phyloP scores from a whole-genome alignment of 2,797 vertebrate genomes.

The Menidia menidia region DNA sequence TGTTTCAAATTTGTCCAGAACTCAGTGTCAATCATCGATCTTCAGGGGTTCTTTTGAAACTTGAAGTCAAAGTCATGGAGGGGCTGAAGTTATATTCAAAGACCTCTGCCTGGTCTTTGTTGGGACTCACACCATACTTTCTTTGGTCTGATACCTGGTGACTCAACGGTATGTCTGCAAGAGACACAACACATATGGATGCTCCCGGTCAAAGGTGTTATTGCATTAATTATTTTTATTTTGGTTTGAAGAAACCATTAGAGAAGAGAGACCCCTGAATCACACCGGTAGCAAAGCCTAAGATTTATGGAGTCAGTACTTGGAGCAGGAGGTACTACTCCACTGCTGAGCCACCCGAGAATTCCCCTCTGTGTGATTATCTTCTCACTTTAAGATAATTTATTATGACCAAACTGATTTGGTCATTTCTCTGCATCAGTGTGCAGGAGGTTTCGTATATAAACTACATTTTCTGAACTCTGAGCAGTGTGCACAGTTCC shows the following conservation, averaged over 20 bases:
- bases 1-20: constrained; percentile 35
- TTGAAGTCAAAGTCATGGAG: constrained; percentile 50
- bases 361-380: not conserved
- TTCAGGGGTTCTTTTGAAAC: constrained; percentile 33
- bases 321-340: not conserved
- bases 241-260: not conserved
- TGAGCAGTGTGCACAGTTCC: not conserved
- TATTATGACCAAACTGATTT: not conserved
- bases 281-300: no score
- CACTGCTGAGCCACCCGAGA: not conserved
- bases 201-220: no score
- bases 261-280: not conserved
- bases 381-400: not conserved
- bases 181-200: no score
- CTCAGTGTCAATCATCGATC: constrained; percentile 31
- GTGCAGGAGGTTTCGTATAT: not conserved
- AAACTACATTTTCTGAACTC: not conserved
- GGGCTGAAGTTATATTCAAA: constrained; percentile 25
- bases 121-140: not conserved
- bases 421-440: not conserved
- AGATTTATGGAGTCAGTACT: no score
- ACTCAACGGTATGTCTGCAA: no score
- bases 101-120: constrained; percentile 3
- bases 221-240: no score
- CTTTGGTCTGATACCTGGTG: no score